Evolutionary conservation across 64 coral and sea anemone genomes (phyloP).

Genomic region (Actinia tenebrosa): DNA sequence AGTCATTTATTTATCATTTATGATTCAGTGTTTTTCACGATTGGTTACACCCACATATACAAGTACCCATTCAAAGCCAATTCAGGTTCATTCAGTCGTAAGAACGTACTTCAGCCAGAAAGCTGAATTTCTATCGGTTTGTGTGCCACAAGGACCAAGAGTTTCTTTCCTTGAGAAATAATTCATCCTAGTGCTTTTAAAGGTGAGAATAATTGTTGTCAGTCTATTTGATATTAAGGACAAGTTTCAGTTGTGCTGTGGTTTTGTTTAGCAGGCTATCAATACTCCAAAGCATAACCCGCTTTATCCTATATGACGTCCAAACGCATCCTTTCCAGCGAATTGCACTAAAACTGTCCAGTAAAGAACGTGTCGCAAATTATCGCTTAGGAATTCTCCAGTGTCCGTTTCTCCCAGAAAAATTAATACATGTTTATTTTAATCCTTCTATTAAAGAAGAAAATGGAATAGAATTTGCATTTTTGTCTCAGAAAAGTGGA

Average conservation of each 20-base stretch:
- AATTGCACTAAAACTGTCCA: not conserved
- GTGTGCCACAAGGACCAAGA: not conserved
- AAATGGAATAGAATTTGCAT: not conserved
- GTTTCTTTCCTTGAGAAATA: not conserved
- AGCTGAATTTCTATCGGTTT: not conserved
- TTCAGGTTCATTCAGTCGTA: not conserved
- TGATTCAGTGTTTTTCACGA: not conserved
- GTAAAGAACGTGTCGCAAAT: not conserved
- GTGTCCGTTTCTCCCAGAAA: not conserved
- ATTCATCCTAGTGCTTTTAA: not conserved
- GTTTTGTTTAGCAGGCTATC: not conserved
- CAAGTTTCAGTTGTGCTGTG: not conserved
- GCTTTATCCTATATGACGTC: not conserved
- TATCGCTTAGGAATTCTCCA: too few relatives aligned
- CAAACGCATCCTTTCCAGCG: not conserved
- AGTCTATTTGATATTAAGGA: not conserved
- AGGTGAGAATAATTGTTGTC: not conserved
- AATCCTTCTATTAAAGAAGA: not conserved
- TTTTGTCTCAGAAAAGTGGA: not conserved
- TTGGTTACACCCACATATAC: constrained; percentile 18
- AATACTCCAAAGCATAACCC: not conserved
- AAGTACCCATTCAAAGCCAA: constrained; percentile 11
- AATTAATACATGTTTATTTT: not conserved
- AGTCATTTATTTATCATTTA: constrained; percentile 17
- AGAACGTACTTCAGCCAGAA: not conserved